Evolutionary conservation across 2,888 invertebrate genomes (phyloP).

Genomic region (Cordylochernes scorpioides): DNA sequence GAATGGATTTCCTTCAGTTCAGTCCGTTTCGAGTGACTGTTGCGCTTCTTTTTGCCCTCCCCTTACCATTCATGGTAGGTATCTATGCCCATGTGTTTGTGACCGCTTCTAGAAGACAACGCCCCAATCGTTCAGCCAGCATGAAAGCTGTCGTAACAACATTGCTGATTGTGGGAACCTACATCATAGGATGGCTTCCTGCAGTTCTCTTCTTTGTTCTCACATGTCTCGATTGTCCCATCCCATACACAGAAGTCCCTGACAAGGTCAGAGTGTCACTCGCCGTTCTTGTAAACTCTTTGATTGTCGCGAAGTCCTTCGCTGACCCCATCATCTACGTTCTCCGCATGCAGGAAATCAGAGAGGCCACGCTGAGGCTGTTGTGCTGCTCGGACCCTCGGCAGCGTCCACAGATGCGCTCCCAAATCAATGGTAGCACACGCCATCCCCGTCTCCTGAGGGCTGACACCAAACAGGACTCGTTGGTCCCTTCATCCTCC

Average conservation of each 20-base stretch:
- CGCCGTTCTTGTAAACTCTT: conserved; percentile 24
- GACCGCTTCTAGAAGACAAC: conserved; percentile 19
- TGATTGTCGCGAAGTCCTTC: conserved; percentile 34
- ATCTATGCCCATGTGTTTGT: conserved; percentile 34
- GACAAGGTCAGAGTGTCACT: conserved; percentile 1
- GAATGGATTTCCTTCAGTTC: conserved; percentile 20
- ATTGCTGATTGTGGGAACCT: conserved; percentile 26
- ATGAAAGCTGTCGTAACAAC: conserved; percentile 2
- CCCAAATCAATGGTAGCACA: too few species aligned
- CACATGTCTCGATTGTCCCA: conserved; percentile 28
- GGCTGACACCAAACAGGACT: too few species aligned
- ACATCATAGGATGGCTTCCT: conserved; percentile 33
- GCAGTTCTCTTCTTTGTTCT: conserved; percentile 30
- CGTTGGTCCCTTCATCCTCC: too few species aligned
- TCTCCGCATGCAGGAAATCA: conserved; percentile 35
- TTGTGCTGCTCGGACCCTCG: too few species aligned
- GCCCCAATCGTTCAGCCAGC: conserved; percentile 17
- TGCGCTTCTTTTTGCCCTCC: conserved; percentile 30
- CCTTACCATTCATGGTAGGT: conserved; percentile 31
- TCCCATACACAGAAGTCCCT: conserved; percentile 14
- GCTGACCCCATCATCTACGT: conserved; percentile 38
- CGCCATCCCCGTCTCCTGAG: too few species aligned
- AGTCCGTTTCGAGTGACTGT: conserved; percentile 27
- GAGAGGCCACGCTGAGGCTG: too few species aligned
- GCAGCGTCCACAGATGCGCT: too few species aligned